A percentile compares a stretch with the other conserved stretches of the same genome.
These are phyloP conservation scores for Tortrix viridana DNA, from an alignment of 2,888 invertebrate species.

Conservation along the genomic window DNA sequence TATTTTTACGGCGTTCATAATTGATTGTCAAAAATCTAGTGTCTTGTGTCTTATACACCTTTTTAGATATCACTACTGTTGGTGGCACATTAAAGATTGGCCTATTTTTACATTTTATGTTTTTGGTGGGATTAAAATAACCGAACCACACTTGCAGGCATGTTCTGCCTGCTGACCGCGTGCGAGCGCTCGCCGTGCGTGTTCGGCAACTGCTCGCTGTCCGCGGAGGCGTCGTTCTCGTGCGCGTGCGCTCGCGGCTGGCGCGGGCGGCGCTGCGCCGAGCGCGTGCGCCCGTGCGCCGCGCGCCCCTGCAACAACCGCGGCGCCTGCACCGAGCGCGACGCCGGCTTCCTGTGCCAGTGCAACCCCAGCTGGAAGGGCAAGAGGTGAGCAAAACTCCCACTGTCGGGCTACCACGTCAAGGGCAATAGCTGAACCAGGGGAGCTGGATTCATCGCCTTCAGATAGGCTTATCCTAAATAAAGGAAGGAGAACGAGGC, in stretches of 20 bases:
- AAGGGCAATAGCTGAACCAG: no score
- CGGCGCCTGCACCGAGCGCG: conserved; percentile 88
- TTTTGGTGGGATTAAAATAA: no score
- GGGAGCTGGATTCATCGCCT: no score
- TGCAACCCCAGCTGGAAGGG: conserved; percentile 92
- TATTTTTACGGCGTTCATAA: no score
- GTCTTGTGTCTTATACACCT: no score
- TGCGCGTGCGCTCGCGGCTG: conserved; percentile 89
- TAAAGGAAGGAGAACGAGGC: no score
- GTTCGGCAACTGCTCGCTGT: conserved; percentile 86
- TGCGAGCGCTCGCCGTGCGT: conserved; percentile 90
- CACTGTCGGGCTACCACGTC: no score
- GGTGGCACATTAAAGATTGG: no score
- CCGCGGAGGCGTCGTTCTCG: conserved; percentile 66
- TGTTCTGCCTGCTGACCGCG: conserved; percentile 90
- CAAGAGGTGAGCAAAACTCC: conserved; percentile 70
- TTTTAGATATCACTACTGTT: no score
- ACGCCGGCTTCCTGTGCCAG: conserved; percentile 87
- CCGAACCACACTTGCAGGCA: conserved; percentile 73
- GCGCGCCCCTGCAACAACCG: conserved; percentile 89
- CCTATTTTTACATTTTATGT: no score
- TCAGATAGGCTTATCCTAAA: no score
- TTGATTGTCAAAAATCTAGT: no score
- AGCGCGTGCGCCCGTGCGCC: conserved; percentile 88
- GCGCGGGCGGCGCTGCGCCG: conserved; percentile 87